Base-by-base conservation (phyloP, 2,797 vertebrate genomes). In the Periophthalmus magnuspinnatus region DNA sequence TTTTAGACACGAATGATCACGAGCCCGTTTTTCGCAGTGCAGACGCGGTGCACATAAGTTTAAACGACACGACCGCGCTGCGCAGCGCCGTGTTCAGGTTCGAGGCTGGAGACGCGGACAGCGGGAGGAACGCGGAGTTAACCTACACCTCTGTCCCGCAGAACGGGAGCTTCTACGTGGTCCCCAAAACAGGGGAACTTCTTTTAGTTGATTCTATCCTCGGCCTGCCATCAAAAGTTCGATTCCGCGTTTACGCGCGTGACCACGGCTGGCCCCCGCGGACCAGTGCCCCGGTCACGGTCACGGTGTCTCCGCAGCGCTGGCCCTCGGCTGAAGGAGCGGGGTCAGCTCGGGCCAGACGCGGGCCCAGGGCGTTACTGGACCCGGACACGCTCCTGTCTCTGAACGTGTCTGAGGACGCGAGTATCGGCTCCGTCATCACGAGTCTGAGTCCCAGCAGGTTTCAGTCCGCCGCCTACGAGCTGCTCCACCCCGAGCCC, bases 1-100 rank as follows among this genome's bases (percentile, higher is more conserved):
- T 97, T 55, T 80, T 96, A 90, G 96, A 96, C 90, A 91, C 92
- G 68, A 96, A 97, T 88, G 96, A 97, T 80, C 93, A 96, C 89
- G 86, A 89, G 5, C 95, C 96, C 63, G 89, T 90, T 76, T 95
- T 95, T 83, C 74, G 69, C 66, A 70, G 78, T 2, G 69, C 86
- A 62, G 86, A 87, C 75, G 58, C 89, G 55, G 55, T 89, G 13
- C 93, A 78, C 66, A 87, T 96, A 85, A 94, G 82, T 89, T 92
- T 96, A 72, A 91, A 93, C 1, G 95, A 96, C 88, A 95, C 95
- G 69, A 93, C 95, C 0, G 89, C 94, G 17, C 92, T 96, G 14
- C 88, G 90, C 6, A 94, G 94, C 0, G 89, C 90, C 56, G 92
- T 96, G 59, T 93, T 94, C 84, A 89, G 80, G 78, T 92, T 93